A percentile compares a stretch with the other conserved stretches of the same genome.
phyloP scores from a whole-genome alignment of 2,797 vertebrate genomes.

The Odontamblyopus lacepedii region DNA sequence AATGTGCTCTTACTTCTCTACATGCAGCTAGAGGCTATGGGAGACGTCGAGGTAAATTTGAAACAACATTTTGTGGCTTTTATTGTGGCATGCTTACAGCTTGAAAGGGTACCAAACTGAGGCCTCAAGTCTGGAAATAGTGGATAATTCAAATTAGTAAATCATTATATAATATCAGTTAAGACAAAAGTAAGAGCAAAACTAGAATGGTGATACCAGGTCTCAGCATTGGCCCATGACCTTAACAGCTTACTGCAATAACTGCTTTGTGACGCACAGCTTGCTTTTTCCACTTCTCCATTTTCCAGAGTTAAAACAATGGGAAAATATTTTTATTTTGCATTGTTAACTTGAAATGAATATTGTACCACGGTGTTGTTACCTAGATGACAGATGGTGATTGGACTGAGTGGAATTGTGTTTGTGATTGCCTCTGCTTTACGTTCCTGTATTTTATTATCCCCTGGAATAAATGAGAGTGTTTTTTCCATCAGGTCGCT shows the following conservation, averaged over 20 bases:
- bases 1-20: slow-evolving; percentile 83
- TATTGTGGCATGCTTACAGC: slow-evolving; percentile 46
- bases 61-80: slow-evolving; percentile 60
- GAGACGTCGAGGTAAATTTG: slow-evolving; percentile 97
- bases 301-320: slow-evolving; percentile 26
- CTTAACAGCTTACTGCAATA: slow-evolving; percentile 29
- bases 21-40: slow-evolving; percentile 99
- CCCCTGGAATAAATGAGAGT: background rate
- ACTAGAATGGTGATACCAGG: background rate
- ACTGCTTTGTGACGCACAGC: slow-evolving; percentile 33
- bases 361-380: background rate
- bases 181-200: background rate
- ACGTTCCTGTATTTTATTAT: background rate
- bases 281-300: slow-evolving; percentile 29
- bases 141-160: background rate
- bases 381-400: background rate
- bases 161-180: background rate
- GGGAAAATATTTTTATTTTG: slow-evolving; percentile 10
- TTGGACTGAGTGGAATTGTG: slow-evolving; percentile 17
- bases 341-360: background rate
- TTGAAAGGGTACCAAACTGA: slow-evolving; percentile 39
- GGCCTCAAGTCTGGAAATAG: slow-evolving; percentile 17
- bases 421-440: slow-evolving; percentile 10
- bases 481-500: slow-evolving; percentile 81
- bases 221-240: slow-evolving; percentile 39